phyloP scores from a whole-genome alignment of 2,888 invertebrate genomes.

The Ophion ellenae region DNA sequence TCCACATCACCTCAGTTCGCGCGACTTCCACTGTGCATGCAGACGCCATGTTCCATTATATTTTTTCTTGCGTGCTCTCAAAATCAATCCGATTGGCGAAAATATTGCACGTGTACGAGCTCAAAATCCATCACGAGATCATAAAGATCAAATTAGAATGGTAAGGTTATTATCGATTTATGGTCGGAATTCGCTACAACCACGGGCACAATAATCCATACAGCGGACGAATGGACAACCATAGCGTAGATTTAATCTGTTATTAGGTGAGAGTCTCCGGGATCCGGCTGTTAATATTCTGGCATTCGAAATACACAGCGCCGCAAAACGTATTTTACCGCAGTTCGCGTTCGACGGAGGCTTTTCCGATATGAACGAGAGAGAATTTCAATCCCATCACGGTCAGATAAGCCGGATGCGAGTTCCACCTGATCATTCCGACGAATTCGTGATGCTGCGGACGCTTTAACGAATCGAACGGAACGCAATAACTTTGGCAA shows the following conservation, averaged over 20 bases:
- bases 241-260: neutral
- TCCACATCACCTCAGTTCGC: constrained; percentile 16
- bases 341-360: neutral
- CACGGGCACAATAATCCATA: neutral
- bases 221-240: neutral
- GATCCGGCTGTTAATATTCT: constrained; percentile 18
- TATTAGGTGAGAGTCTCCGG: constrained; percentile 4
- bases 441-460: constrained; percentile 22
- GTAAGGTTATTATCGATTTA: neutral
- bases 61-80: neutral
- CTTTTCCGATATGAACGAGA: constrained; percentile 27
- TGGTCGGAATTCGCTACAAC: neutral
- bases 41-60: neutral
- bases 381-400: constrained; percentile 43
- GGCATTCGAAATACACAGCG: neutral
- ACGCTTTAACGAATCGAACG: constrained; percentile 48
- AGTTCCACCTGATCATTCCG: constrained; percentile 30
- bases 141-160: neutral
- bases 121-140: neutral
- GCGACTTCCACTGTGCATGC: neutral
- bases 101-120: neutral
- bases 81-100: constrained; percentile 4
- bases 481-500: constrained; percentile 59
- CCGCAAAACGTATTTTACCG: neutral
- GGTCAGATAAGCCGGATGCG: constrained; percentile 14